Evolutionary conservation across 2,113 vertebrate genomes (phyloP).

Genomic region (Mus pahari): DNA sequence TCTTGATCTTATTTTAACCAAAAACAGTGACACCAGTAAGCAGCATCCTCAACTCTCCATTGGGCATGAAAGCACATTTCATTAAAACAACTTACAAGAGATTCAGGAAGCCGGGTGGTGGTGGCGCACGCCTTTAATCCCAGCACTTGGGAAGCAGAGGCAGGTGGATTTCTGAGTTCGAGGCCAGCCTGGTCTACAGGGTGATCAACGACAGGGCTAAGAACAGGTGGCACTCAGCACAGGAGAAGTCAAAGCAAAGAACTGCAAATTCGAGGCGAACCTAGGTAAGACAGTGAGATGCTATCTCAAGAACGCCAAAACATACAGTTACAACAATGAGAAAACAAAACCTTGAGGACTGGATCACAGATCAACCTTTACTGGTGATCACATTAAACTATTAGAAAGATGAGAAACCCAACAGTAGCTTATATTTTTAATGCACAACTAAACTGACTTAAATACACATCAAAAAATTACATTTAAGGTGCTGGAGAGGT

Average conservation of each 20-base stretch:
- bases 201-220: too few relatives aligned
- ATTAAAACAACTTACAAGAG: conserved; percentile 46
- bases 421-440: conserved; percentile 35
- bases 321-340: not conserved
- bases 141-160: too few relatives aligned
- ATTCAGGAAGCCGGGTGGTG: too few relatives aligned
- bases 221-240: not conserved
- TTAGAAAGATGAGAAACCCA: conserved; percentile 1
- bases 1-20: conserved; percentile 34
- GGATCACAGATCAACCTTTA: conserved; percentile 19
- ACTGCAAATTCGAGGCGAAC: not conserved
- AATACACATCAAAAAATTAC: conserved; percentile 6
- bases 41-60: not conserved
- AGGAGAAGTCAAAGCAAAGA: not conserved
- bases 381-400: not conserved
- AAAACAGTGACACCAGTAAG: not conserved
- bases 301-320: not conserved
- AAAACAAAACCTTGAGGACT: not conserved
- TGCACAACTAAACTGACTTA: conserved; percentile 23
- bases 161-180: too few relatives aligned
- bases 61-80: conserved; percentile 41
- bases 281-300: not conserved
- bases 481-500: not conserved
- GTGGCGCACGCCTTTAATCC: too few relatives aligned
- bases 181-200: too few relatives aligned